These are phyloP conservation scores for Zaprionus nigranus DNA, from an alignment of 1,140 invertebrate genomes.

Conservation along the genomic window DNA sequence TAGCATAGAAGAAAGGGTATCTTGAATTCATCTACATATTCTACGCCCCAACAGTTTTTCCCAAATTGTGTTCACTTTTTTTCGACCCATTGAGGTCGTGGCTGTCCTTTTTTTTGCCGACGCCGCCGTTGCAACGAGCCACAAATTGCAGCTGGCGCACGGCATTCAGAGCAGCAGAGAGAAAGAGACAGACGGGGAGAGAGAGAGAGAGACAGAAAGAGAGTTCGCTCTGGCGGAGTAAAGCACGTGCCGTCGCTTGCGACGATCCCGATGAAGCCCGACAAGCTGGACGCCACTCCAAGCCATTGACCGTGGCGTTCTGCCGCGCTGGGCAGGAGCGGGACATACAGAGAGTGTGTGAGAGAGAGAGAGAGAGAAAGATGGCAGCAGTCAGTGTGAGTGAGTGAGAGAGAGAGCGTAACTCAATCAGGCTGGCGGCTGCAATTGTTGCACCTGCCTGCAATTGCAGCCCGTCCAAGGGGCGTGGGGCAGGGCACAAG, in stretches of 20 bases:
- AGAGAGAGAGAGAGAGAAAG: not conserved
- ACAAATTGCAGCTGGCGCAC: slow-evolving; percentile 81
- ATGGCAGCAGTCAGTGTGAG: not conserved
- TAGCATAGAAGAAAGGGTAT: not conserved
- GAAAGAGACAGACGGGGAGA: not conserved
- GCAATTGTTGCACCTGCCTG: slow-evolving; percentile 63
- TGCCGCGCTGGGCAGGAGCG: slow-evolving; percentile 49
- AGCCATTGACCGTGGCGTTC: slow-evolving; percentile 67
- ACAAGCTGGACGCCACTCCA: slow-evolving; percentile 7
- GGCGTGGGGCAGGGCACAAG: not conserved
- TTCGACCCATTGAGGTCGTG: slow-evolving; percentile 58
- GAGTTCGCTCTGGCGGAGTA: slow-evolving; percentile 40
- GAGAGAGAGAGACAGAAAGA: not conserved
- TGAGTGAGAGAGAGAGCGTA: slow-evolving; percentile 16
- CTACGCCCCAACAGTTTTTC: not conserved
- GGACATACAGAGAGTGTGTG: not conserved
- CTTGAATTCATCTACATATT: not conserved
- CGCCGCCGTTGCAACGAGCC: slow-evolving; percentile 40
- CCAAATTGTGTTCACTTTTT: slow-evolving; percentile 39
- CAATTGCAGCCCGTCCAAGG: slow-evolving; percentile 43
- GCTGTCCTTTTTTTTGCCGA: slow-evolving; percentile 52
- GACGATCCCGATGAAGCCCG: slow-evolving; percentile 22
- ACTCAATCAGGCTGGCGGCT: slow-evolving; percentile 68
- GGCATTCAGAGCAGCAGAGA: slow-evolving; percentile 10
- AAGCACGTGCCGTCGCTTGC: slow-evolving; percentile 66